Conservation (phyloP, 2,113 vertebrate species). For the Thamnophis sirtalis region DNA sequence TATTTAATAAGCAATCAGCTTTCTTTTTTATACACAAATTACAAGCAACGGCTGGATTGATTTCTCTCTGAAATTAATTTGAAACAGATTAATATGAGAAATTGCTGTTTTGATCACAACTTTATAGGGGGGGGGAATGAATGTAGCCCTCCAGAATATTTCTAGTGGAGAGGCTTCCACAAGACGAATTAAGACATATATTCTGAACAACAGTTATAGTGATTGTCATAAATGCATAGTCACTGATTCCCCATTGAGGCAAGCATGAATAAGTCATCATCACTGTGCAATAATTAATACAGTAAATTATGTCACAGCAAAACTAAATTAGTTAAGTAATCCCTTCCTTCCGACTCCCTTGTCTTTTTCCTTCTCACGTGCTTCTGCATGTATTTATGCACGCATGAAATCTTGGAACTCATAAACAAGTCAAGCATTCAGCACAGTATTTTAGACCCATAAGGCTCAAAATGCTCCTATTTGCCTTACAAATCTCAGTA, state of each 20-base stretch:
- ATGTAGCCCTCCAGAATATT: background rate
- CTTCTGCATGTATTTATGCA: background rate
- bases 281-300: background rate
- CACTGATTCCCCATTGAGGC: background rate
- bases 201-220: background rate
- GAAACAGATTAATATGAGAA: conserved; percentile 37
- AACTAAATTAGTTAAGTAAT: background rate
- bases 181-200: background rate
- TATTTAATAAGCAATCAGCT: conserved; percentile 61
- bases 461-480: background rate
- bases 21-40: conserved; percentile 47
- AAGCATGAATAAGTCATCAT: background rate
- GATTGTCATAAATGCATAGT: background rate
- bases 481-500: background rate
- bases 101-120: conserved; percentile 40
- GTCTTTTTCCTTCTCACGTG: background rate
- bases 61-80: conserved; percentile 27
- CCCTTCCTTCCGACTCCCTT: background rate
- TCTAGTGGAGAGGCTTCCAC: background rate
- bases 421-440: background rate
- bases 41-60: conserved; percentile 53
- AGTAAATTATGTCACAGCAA: background rate
- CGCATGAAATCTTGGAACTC: background rate
- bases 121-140: conserved; percentile 23
- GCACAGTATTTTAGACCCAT: background rate